A percentile compares a stretch with the other conserved stretches of the same genome.
Evolutionary conservation across 1,140 invertebrate genomes (phyloP).

Genomic region (Brachionus sp.): DNA sequence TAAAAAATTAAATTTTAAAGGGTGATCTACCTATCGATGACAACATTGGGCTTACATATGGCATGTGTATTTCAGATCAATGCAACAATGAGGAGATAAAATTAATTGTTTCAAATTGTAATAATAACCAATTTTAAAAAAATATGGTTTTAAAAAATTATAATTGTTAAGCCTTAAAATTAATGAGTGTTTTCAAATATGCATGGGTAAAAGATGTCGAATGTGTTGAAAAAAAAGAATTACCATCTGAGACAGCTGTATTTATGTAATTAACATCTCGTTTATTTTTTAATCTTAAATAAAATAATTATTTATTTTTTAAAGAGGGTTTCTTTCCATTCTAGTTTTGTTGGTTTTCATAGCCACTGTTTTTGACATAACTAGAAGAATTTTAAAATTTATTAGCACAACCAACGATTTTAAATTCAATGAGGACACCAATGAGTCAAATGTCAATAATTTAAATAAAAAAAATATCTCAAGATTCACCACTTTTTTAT

Average conservation of each 20-base stretch:
- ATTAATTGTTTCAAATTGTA: constrained; percentile 43
- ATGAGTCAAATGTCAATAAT: background rate
- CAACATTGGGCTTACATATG: constrained; percentile 28
- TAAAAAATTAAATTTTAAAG: background rate
- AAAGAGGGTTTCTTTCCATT: constrained; percentile 11
- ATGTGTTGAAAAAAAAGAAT: constrained; percentile 13
- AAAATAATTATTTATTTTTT: background rate
- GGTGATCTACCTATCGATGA: constrained; percentile 38
- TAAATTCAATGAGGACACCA: background rate
- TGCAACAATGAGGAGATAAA: background rate
- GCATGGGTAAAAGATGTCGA: constrained; percentile 28
- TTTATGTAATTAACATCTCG: background rate
- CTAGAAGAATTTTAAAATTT: background rate
- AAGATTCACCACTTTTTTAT: background rate
- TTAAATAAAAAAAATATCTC: background rate
- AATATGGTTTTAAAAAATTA: background rate
- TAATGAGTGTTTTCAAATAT: constrained; percentile 31
- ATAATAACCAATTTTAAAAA: too few relatives aligned
- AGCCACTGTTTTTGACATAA: background rate
- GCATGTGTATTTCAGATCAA: constrained; percentile 1
- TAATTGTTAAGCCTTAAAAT: constrained; percentile 18
- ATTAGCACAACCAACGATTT: background rate
- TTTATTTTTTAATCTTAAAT: background rate
- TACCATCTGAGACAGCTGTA: background rate
- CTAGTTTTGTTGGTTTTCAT: background rate